Percentiles rank a stretch among this genome's conserved stretches.
phyloP scores from a whole-genome alignment of 2,888 invertebrate genomes.

The Mythimna albipuncta region DNA sequence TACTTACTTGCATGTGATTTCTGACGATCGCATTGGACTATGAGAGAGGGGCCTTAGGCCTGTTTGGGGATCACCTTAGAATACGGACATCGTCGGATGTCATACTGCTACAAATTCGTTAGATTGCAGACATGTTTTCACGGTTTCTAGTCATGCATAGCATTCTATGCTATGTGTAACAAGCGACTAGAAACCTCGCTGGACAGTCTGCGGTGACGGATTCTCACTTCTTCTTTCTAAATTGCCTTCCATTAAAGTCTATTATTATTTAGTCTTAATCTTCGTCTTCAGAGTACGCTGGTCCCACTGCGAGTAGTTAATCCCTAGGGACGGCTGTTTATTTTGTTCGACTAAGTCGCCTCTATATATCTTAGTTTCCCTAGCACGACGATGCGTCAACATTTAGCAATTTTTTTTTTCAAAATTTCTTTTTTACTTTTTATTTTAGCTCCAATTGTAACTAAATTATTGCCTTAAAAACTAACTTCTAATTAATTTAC shows the following conservation, averaged over 20 bases:
- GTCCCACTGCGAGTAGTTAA: not conserved
- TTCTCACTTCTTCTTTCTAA: not conserved
- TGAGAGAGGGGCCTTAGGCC: no score
- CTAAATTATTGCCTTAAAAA: slow-evolving; percentile 7
- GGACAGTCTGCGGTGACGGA: not conserved
- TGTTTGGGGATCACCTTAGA: not conserved
- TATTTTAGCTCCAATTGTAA: not conserved
- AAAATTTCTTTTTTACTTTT: not conserved
- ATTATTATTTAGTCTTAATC: not conserved
- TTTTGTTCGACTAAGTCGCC: slow-evolving; percentile 19
- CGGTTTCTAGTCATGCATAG: not conserved
- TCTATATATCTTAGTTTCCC: not conserved
- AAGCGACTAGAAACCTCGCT: no score
- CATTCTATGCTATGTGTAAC: not conserved
- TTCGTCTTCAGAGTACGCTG: not conserved
- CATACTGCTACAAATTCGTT: slow-evolving; percentile 5
- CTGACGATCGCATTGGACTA: not conserved
- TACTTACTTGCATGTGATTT: not conserved
- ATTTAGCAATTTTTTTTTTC: slow-evolving; percentile 1
- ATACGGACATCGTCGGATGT: not conserved
- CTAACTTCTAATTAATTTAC: not conserved
- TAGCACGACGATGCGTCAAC: not conserved
- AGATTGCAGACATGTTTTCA: not conserved
- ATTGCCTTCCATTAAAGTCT: not conserved
- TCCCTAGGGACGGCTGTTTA: not conserved